Evolutionary conservation across 2,797 vertebrate species (phyloP).

Genomic region (Staurois parvus): DNA sequence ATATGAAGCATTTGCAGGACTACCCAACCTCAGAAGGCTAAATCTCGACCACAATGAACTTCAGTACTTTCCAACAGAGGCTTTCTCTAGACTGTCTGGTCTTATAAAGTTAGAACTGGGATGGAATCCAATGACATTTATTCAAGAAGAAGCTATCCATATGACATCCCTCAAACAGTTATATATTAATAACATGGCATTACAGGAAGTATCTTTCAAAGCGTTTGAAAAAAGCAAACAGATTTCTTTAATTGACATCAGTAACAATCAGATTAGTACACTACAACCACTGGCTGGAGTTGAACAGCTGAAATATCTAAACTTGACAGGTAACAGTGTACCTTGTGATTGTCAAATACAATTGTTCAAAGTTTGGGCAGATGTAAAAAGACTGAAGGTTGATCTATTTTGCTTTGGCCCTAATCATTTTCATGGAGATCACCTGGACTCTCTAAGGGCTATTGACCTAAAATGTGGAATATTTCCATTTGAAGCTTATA

Average conservation of each 20-base stretch:
- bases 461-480: conserved; percentile 82
- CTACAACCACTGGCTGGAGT: conserved; percentile 83
- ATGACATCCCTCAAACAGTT: conserved; percentile 89
- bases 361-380: conserved; percentile 86
- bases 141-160: conserved; percentile 83
- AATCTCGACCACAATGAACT: conserved; percentile 93
- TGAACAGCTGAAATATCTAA: conserved; percentile 77
- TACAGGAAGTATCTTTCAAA: conserved; percentile 85
- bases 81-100: conserved; percentile 85
- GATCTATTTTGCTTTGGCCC: conserved; percentile 83
- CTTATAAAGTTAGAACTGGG: conserved; percentile 86
- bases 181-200: conserved; percentile 85
- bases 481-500: conserved; percentile 63
- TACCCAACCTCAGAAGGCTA: conserved; percentile 85
- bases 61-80: conserved; percentile 87
- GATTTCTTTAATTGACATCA: conserved; percentile 85
- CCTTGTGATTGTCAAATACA: conserved; percentile 89
- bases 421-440: conserved; percentile 79
- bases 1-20: conserved; percentile 84
- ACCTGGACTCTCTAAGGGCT: conserved; percentile 80
- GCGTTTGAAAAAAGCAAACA: conserved; percentile 82
- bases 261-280: conserved; percentile 86
- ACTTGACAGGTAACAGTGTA: conserved; percentile 86
- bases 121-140: conserved; percentile 91
- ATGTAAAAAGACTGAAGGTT: conserved; percentile 73